Evolutionary conservation across 1,140 invertebrate species (phyloP), one percentile per base, ranked within the genome.

Genomic region (Scaptomyza pallida): DNA sequence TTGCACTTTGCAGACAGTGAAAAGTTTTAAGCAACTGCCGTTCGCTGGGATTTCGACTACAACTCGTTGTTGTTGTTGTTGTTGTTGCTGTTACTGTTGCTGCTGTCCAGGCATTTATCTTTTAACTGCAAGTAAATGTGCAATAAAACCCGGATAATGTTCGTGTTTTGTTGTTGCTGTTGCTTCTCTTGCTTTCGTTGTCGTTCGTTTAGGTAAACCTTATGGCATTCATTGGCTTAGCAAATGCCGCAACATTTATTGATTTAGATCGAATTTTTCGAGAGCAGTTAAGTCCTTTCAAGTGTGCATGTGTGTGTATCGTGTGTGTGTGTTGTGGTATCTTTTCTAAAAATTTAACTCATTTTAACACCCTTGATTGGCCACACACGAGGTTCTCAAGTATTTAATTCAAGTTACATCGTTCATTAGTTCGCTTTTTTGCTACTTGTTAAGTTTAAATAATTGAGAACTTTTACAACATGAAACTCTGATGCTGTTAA

Each of bases 21-120:
- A 72, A 72, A 72, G 69, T 72, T 72, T 64, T 71, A 71, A 65
- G 69, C 62, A 65, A 72, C 51, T 65, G 52, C 47, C 52, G 15
- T 30, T 41, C 59, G 33, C 60, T 56, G 48, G 50, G 43, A 70
- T 70, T 70, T 62, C 59, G 23, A n/a, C 33, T 13, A 59, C 8
- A 23, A 26, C 50, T 63, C 57, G 45, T 35, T 37, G 33, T n/a
- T 37, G 33, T n/a, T 37, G 33, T 5, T 37, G 59, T 56, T 71
- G 37, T 33, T 54, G 50, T 48, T 71, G 37, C 33, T 35, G 33
- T 2, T 35, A 2, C 3, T 37, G 33, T n/a, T 37, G 50, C 55
- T 71, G 37, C 48, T 60, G 62, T 67, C 33, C 47, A 51, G 43
- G 50, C 50, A 68, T 72, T 72, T 72, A 68, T 61, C 63, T 68